Percentiles rank a stretch among this genome's conserved stretches.
Evolutionary conservation across 2,113 vertebrate species (phyloP).

Genomic region (Tinamus guttatus): DNA sequence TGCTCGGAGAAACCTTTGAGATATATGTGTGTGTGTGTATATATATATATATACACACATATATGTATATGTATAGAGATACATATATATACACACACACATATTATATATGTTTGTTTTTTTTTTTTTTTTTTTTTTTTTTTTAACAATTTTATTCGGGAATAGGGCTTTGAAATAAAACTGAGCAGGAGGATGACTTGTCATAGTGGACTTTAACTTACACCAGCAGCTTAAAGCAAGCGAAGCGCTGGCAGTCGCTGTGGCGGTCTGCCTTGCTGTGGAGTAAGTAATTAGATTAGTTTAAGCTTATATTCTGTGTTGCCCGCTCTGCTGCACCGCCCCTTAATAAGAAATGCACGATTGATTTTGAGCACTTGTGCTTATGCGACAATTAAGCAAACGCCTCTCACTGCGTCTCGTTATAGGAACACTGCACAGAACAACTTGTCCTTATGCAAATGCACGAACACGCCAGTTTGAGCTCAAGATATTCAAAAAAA

Average conservation of each 20-base stretch:
- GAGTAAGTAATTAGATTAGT: slow-evolving; percentile 59
- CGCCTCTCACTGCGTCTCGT: slow-evolving; percentile 26
- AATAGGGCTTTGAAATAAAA: slow-evolving; percentile 24
- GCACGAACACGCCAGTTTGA: slow-evolving; percentile 30
- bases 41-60: too few relatives aligned
- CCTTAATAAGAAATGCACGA: slow-evolving; percentile 30
- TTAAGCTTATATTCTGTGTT: slow-evolving; percentile 37
- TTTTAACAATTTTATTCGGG: slow-evolving; percentile 36
- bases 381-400: slow-evolving; percentile 49
- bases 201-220: background rate
- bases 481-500: slow-evolving; percentile 36
- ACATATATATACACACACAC: too few relatives aligned
- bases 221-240: slow-evolving; percentile 23
- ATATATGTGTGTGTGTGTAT: too few relatives aligned
- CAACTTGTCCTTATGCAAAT: slow-evolving; percentile 63
- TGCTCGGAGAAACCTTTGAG: slow-evolving; percentile 1
- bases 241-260: background rate
- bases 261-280: background rate
- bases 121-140: background rate
- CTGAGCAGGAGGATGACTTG: background rate
- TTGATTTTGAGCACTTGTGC: slow-evolving; percentile 43
- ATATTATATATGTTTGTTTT: too few relatives aligned
- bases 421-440: slow-evolving; percentile 23
- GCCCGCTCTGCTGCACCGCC: background rate
- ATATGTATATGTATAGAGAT: too few relatives aligned